A percentile compares a stretch with the other conserved stretches of the same genome.
These are phyloP conservation scores for Tiliacea citrago DNA, from an alignment of 2,888 invertebrate species.

Conservation along the genomic window DNA sequence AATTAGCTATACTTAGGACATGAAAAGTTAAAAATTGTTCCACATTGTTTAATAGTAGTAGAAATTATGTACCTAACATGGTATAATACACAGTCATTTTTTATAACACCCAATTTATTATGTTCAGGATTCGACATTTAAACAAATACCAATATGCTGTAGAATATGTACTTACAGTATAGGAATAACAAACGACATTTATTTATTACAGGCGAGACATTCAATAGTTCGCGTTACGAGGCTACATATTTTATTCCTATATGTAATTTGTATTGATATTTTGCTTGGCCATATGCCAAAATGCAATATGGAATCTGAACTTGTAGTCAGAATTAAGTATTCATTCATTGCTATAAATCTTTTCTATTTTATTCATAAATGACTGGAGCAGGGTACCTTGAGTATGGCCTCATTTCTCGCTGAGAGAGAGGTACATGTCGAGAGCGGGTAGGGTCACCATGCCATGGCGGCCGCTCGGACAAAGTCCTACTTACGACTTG, in stretches of 20 bases:
- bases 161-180: slow-evolving; percentile 26
- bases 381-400: slow-evolving; percentile 60
- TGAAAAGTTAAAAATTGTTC: slow-evolving; percentile 19
- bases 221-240: slow-evolving; percentile 62
- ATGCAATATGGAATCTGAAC: slow-evolving; percentile 80
- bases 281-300: slow-evolving; percentile 81
- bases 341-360: slow-evolving; percentile 85
- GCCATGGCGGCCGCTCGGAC: slow-evolving; percentile 32
- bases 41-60: background rate
- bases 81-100: background rate
- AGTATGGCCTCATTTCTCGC: slow-evolving; percentile 71
- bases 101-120: background rate
- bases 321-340: slow-evolving; percentile 83
- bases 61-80: background rate
- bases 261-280: slow-evolving; percentile 82
- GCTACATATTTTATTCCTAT: slow-evolving; percentile 70
- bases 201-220: slow-evolving; percentile 55
- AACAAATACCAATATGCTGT: slow-evolving; percentile 22
- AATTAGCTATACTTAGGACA: slow-evolving; percentile 15
- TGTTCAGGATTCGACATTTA: slow-evolving; percentile 17
- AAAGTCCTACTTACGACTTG: slow-evolving; percentile 40
- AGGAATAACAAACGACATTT: slow-evolving; percentile 50
- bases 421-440: slow-evolving; percentile 61
- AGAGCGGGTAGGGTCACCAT: slow-evolving; percentile 46
- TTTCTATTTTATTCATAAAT: slow-evolving; percentile 82